These are phyloP conservation scores for Sebastes minor DNA, from an alignment of 2,797 vertebrate species.

Conservation along the genomic window DNA sequence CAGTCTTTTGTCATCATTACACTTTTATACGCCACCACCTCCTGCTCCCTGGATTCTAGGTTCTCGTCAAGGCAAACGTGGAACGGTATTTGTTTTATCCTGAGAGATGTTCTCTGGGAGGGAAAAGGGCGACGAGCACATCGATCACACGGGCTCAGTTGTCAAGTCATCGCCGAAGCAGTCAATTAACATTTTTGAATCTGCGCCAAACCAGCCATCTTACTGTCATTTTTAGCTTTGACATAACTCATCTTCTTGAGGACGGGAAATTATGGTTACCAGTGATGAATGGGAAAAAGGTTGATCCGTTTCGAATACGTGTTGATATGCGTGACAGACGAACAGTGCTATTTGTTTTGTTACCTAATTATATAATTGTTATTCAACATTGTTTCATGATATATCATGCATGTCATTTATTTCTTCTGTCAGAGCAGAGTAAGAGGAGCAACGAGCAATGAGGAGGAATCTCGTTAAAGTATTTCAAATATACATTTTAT, in stretches of 20 bases:
- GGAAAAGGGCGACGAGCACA: conserved; percentile 65
- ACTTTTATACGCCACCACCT: conserved; percentile 67
- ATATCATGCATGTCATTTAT: conserved; percentile 26
- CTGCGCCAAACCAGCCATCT: conserved; percentile 70
- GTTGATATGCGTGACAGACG: conserved; percentile 35
- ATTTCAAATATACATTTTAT: not conserved
- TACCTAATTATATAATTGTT: conserved; percentile 57
- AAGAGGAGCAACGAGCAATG: not conserved
- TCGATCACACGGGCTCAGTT: conserved; percentile 75
- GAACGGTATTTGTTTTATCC: conserved; percentile 72
- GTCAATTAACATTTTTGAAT: conserved; percentile 79
- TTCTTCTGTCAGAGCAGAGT: not conserved
- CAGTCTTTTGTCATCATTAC: conserved; percentile 80
- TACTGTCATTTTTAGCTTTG: conserved; percentile 66
- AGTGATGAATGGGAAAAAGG: conserved; percentile 68
- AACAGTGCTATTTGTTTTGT: conserved; percentile 47
- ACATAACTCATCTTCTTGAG: conserved; percentile 68
- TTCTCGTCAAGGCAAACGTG: conserved; percentile 61
- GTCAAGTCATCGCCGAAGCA: conserved; percentile 71
- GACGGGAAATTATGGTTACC: conserved; percentile 64
- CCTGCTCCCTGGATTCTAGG: conserved; percentile 53
- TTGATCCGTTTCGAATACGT: conserved; percentile 49
- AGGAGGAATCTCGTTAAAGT: not conserved
- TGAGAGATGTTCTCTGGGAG: conserved; percentile 66
- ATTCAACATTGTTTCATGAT: conserved; percentile 33